A percentile compares a stretch with the other conserved stretches of the same genome.
These are phyloP conservation scores for fruit fly (Drosophila melanogaster) DNA, from an alignment of 1,140 invertebrate genomes.

Conservation along the genomic window Release_6_plus_ISO1_MT NC_004354.4:6603501-6604000, in stretches of 20 bases:
- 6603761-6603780: slow-evolving; percentile 10
- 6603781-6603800: neutral
- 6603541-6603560: neutral
- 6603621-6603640: neutral
- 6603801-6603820: slow-evolving; percentile 5
- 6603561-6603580: slow-evolving; percentile 3
- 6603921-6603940: slow-evolving; percentile 1
- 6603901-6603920: slow-evolving; percentile 1
- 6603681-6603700: too few relatives aligned
- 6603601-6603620: neutral
- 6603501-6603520: neutral
- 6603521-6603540: slow-evolving; percentile 24
- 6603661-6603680: neutral
- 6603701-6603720: too few relatives aligned
- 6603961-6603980: slow-evolving; percentile 20
- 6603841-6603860: slow-evolving; percentile 9
- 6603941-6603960: neutral
- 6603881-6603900: neutral
- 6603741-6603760: too few relatives aligned
- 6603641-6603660: neutral
- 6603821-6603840: neutral
- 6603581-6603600: neutral
- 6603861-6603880: neutral
- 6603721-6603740: too few relatives aligned
- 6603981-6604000: slow-evolving; percentile 20